Conservation (phyloP, 1,140 invertebrate genomes). For the Matsumurasca onukii region DNA sequence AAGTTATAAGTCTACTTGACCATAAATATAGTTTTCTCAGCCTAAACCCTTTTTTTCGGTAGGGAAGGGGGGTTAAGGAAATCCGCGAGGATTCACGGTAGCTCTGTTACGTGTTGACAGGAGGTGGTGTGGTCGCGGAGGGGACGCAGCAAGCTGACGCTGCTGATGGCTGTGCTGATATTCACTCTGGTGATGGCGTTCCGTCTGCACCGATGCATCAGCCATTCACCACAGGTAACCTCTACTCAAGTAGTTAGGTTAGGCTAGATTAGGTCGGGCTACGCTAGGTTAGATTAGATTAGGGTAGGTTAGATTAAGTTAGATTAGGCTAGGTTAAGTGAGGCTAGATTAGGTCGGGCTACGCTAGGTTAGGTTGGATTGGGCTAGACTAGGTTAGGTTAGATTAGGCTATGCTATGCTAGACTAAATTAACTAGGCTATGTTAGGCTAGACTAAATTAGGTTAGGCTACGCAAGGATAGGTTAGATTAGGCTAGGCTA, state of each 20-base stretch:
- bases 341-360: not conserved
- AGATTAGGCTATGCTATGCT: not conserved
- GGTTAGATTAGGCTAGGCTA: too few relatives aligned
- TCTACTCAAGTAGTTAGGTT: not conserved
- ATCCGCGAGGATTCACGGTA: too few relatives aligned
- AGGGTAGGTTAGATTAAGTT: not conserved
- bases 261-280: not conserved
- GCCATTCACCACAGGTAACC: too few relatives aligned
- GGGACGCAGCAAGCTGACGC: not conserved
- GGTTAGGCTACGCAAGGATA: too few relatives aligned
- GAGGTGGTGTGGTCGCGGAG: not conserved
- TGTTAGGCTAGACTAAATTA: too few relatives aligned
- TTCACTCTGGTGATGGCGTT: conserved; percentile 3
- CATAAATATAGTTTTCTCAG: too few relatives aligned
- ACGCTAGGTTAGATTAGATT: not conserved
- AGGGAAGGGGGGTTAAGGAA: too few relatives aligned
- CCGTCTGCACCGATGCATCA: not conserved
- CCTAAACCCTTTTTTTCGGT: too few relatives aligned
- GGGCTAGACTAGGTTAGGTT: not conserved
- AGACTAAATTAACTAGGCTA: too few relatives aligned
- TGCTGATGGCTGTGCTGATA: not conserved
- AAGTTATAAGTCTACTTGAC: too few relatives aligned
- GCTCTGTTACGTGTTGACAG: too few relatives aligned
- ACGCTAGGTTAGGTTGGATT: not conserved
- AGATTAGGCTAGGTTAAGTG: not conserved